Evolutionary conservation across 2,797 vertebrate species (phyloP).

Genomic region (Typhlichthys subterraneus): DNA sequence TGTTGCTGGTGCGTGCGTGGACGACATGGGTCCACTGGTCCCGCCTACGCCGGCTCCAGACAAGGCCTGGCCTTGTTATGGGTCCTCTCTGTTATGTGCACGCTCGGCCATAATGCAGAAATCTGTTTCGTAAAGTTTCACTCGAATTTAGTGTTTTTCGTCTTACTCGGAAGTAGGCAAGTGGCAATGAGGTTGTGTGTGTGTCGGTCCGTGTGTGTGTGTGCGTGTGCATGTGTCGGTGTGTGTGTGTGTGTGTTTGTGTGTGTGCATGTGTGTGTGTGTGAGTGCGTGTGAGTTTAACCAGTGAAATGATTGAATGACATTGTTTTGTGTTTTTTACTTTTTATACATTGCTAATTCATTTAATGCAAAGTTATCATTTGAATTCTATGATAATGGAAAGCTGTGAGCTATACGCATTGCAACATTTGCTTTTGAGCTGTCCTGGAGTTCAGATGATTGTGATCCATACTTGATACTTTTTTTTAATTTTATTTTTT

Average conservation of each 20-base stretch:
- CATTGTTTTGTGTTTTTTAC: not conserved
- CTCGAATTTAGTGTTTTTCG: not conserved
- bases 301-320: too few species aligned
- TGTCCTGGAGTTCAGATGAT: not conserved
- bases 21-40: conserved; percentile 36
- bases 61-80: conserved; percentile 38
- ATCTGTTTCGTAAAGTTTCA: conserved; percentile 8
- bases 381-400: not conserved
- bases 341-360: not conserved
- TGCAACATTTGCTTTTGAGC: not conserved
- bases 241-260: too few species aligned
- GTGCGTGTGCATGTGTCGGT: too few species aligned
- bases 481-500: too few species aligned
- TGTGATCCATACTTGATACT: too few species aligned
- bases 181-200: not conserved
- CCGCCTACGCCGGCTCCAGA: conserved; percentile 19
- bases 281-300: too few species aligned
- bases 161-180: not conserved
- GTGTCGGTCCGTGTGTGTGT: too few species aligned
- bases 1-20: conserved; percentile 39
- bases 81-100: conserved; percentile 39
- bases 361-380: not conserved
- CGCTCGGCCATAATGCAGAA: conserved; percentile 12
- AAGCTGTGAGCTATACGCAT: too few species aligned
- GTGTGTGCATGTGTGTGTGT: not conserved